These are phyloP conservation scores for Thunnus albacares DNA, from an alignment of 2,797 vertebrate genomes.

Conservation along the genomic window DNA sequence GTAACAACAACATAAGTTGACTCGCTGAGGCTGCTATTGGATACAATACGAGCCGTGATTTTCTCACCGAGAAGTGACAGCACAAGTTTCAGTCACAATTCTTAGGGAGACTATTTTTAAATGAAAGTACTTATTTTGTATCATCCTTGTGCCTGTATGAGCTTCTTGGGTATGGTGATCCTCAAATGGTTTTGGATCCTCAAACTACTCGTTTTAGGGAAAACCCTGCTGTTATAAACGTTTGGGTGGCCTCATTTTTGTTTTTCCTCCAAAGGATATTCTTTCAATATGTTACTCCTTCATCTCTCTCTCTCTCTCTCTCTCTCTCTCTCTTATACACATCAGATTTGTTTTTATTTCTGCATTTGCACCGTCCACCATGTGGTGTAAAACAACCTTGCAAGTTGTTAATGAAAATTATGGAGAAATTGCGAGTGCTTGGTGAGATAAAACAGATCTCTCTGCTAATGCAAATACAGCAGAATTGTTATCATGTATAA, in stretches of 20 bases:
- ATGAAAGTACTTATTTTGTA: neutral
- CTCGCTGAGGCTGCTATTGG: neutral
- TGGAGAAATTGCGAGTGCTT: neutral
- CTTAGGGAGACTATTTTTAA: neutral
- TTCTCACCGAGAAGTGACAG: conserved; percentile 2
- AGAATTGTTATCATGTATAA: neutral
- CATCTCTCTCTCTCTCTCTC: neutral
- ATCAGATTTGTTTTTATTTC: neutral
- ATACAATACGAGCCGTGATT: neutral
- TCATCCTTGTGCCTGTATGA: neutral
- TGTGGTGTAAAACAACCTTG: neutral
- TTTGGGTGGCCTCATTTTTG: neutral
- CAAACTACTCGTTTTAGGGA: neutral
- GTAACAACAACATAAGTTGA: neutral
- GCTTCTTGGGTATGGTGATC: neutral
- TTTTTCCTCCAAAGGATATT: neutral
- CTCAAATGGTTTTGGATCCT: neutral
- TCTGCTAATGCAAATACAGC: neutral
- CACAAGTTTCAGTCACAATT: neutral
- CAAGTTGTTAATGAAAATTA: neutral
- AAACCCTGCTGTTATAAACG: neutral
- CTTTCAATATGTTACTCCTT: neutral
- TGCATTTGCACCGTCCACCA: neutral
- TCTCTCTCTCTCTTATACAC: neutral
- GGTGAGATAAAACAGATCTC: neutral